These are phyloP conservation scores for Ptychodera flava DNA, from an alignment of 35 echinoderm and acorn worm genomes.

Conservation along the genomic window DNA sequence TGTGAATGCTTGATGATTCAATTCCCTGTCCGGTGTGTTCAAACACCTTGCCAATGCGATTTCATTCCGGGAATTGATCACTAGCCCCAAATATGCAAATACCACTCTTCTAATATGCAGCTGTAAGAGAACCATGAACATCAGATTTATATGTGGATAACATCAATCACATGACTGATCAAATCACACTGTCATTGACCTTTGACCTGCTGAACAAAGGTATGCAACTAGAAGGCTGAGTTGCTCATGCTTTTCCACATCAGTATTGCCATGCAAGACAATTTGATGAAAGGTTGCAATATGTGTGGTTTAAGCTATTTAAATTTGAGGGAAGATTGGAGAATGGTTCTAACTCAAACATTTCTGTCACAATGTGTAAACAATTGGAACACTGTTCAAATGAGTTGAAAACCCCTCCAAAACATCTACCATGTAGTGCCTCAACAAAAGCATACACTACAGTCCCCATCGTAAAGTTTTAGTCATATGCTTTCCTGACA, in stretches of 20 bases:
- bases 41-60: conserved; percentile 73
- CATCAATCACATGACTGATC: not conserved
- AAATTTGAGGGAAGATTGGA: no score
- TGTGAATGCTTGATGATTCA: conserved; percentile 74
- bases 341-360: no score
- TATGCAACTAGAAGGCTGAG: not conserved
- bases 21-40: conserved; percentile 54
- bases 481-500: no score
- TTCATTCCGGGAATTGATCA: conserved; percentile 91
- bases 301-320: no score
- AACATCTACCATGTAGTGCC: no score
- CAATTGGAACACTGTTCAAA: no score
- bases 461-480: no score
- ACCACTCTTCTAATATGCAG: not conserved
- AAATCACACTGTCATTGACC: not conserved
- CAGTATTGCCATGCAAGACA: no score
- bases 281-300: no score
- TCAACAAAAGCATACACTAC: no score
- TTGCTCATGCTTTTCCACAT: not conserved
- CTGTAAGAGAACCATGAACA: not conserved
- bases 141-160: not conserved
- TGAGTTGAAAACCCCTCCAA: no score
- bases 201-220: not conserved
- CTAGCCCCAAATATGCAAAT: conserved; percentile 47
- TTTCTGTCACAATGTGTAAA: no score